A percentile compares a stretch with the other conserved stretches of the same genome.
Conservation (phyloP, 2,113 vertebrate species). For the Hippocampus mohnikei region DNA sequence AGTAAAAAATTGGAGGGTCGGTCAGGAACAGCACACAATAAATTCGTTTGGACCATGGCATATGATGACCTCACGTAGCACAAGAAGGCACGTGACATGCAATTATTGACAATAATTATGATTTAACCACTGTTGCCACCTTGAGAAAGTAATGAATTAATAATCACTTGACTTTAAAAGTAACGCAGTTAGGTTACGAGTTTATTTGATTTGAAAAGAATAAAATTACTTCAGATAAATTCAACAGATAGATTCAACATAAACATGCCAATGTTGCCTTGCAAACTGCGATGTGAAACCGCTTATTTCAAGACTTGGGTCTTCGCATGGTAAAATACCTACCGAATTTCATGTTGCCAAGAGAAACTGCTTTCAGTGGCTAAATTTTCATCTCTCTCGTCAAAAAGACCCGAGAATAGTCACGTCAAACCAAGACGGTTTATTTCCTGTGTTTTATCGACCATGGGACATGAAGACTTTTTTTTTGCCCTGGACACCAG, state of each 20-base stretch:
- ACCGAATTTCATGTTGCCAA: background rate
- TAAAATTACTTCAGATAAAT: too few relatives aligned
- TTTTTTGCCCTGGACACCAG: background rate
- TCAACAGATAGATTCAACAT: too few relatives aligned
- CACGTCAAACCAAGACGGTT: background rate
- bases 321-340: background rate
- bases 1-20: background rate
- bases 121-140: too few relatives aligned
- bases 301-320: background rate
- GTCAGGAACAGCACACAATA: background rate
- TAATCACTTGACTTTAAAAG: too few relatives aligned
- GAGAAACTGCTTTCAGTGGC: too few relatives aligned
- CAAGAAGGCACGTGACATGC: background rate
- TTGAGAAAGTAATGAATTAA: too few relatives aligned
- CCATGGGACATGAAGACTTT: background rate
- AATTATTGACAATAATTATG: too few relatives aligned
- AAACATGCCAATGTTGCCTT: background rate
- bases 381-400: too few relatives aligned
- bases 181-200: too few relatives aligned
- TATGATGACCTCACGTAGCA: background rate
- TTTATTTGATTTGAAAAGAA: too few relatives aligned
- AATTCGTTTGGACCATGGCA: background rate
- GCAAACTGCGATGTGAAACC: background rate
- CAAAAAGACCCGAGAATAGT: background rate
- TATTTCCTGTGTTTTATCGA: background rate